Evolutionary conservation across 2,888 invertebrate species (phyloP).

Genomic region (Synergus laeviventris): DNA sequence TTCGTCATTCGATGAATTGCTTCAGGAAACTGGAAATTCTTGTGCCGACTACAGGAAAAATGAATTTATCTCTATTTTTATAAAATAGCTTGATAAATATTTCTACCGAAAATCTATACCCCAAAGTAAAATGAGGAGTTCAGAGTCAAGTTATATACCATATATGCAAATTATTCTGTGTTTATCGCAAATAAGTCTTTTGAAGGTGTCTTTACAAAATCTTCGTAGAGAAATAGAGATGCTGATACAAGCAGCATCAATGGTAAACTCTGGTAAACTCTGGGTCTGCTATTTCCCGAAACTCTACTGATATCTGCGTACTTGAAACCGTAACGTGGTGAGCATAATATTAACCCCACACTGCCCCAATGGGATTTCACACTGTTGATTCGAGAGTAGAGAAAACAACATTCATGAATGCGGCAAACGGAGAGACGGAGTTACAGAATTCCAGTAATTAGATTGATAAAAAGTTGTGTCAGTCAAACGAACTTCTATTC

Average conservation of each 20-base stretch:
- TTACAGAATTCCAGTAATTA: slow-evolving; percentile 4
- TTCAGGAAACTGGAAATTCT: slow-evolving; percentile 33
- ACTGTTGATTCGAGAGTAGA: slow-evolving; percentile 25
- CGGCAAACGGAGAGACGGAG: not conserved
- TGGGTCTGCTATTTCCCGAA: not conserved
- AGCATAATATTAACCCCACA: slow-evolving; percentile 36
- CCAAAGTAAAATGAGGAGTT: not conserved
- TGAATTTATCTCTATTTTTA: slow-evolving; percentile 7
- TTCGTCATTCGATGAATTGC: slow-evolving; percentile 30
- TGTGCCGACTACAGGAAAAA: not conserved
- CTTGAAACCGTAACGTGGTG: slow-evolving; percentile 22
- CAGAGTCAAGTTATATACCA: not conserved
- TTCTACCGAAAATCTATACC: not conserved
- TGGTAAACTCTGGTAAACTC: slow-evolving; percentile 26
- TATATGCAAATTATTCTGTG: slow-evolving; percentile 11
- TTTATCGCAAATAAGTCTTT: slow-evolving; percentile 24
- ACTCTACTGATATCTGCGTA: slow-evolving; percentile 37
- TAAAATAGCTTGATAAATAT: not conserved
- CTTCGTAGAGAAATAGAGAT: slow-evolving; percentile 32
- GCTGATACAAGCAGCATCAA: slow-evolving; percentile 34
- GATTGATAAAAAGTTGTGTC: not conserved
- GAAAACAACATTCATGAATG: slow-evolving; percentile 29
- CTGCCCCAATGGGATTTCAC: slow-evolving; percentile 30
- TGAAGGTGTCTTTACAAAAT: slow-evolving; percentile 1
- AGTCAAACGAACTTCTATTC: not conserved